Conservation (phyloP, 2,113 vertebrate genomes). For the rabbit (Oryctolagus cuniculus) region DNA sequence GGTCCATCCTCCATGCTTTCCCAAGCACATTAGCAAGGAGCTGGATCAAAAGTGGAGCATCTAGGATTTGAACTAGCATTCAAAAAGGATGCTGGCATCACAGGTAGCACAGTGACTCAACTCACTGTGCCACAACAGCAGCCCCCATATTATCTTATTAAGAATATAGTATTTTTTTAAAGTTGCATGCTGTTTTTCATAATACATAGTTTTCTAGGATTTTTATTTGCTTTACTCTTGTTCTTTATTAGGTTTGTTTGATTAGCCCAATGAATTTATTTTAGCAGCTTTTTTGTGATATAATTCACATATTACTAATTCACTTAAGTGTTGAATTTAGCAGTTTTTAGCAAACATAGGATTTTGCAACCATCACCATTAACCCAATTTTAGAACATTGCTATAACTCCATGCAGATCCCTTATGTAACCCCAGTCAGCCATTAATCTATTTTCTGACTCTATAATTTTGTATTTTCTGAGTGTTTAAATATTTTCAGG, state of each 20-base stretch:
- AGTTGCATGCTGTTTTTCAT: not conserved
- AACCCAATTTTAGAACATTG: constrained; percentile 15
- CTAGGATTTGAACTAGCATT: too few relatives aligned
- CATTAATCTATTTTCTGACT: not conserved
- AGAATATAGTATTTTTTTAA: not conserved
- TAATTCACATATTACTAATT: not conserved
- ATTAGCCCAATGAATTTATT: not conserved
- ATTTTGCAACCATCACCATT: not conserved
- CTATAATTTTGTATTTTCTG: not conserved
- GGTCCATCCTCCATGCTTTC: too few relatives aligned
- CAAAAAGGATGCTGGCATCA: too few relatives aligned
- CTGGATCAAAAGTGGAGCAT: too few relatives aligned
- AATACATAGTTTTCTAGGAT: not conserved
- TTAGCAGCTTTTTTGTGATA: not conserved
- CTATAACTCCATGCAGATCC: not conserved
- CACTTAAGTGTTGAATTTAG: not conserved
- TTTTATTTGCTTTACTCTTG: not conserved
- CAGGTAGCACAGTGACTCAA: too few relatives aligned
- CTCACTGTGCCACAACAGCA: too few relatives aligned
- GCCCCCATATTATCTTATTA: not conserved
- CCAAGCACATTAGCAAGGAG: too few relatives aligned
- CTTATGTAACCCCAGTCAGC: not conserved
- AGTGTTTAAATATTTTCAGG: not conserved
- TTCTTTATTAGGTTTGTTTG: not conserved
- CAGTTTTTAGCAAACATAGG: constrained; percentile 18